Evolutionary conservation across 2,888 invertebrate species (phyloP).

Genomic region (Ormyrus labotus): DNA sequence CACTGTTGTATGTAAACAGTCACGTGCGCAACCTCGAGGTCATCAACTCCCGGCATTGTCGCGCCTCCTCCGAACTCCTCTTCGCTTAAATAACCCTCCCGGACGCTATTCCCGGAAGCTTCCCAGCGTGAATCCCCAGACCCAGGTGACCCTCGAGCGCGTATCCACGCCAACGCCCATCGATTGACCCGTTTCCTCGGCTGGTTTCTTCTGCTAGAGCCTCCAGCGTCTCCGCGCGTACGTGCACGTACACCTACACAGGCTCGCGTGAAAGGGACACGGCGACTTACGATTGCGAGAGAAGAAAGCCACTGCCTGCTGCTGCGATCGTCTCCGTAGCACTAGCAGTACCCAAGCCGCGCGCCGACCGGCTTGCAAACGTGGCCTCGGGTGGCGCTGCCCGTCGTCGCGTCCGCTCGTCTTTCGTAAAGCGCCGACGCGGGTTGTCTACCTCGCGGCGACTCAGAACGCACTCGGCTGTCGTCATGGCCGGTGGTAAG

Average conservation of each 20-base stretch:
- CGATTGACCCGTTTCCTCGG: constrained; percentile 34
- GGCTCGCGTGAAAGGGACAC: constrained; percentile 8
- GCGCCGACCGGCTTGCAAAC: constrained; percentile 4
- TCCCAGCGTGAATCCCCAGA: too few species aligned
- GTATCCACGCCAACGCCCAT: constrained; percentile 40
- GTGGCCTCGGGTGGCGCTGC: constrained; percentile 18
- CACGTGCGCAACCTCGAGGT: constrained; percentile 18
- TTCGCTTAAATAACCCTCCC: too few species aligned
- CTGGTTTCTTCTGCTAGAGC: background rate
- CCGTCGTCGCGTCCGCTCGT: too few species aligned
- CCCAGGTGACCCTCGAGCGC: too few species aligned
- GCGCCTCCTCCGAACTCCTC: too few species aligned
- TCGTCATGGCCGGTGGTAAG: too few species aligned
- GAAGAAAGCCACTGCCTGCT: background rate
- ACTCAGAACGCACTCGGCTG: background rate
- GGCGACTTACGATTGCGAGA: background rate
- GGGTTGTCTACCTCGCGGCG: constrained; percentile 20
- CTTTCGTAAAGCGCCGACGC: constrained; percentile 22
- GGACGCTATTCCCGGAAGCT: too few species aligned
- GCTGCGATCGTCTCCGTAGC: background rate
- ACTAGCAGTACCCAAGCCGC: too few species aligned
- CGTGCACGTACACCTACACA: background rate
- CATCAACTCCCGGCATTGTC: too few species aligned
- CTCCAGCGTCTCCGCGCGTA: background rate
- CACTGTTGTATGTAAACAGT: constrained; percentile 19